These are phyloP conservation scores for Chymomyza caudatula DNA, from an alignment of 2,888 invertebrate species.

Conservation along the genomic window DNA sequence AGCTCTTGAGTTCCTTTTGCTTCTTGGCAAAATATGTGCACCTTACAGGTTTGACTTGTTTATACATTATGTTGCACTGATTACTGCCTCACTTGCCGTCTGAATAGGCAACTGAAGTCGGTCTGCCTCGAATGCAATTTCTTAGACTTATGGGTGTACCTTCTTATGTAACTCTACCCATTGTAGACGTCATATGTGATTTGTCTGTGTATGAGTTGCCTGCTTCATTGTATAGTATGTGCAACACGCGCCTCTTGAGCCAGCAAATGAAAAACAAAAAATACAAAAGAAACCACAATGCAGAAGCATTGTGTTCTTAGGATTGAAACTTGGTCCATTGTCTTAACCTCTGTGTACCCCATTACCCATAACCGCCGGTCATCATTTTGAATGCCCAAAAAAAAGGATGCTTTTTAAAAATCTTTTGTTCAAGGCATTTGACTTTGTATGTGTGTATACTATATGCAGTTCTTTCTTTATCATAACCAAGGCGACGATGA, in stretches of 20 bases:
- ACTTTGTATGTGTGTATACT: not conserved
- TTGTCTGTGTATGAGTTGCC: constrained; percentile 15
- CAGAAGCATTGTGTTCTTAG: not conserved
- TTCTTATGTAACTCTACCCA: constrained; percentile 66
- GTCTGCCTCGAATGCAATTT: not conserved
- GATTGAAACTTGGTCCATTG: not conserved
- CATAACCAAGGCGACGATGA: constrained; percentile 54
- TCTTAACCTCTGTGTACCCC: constrained; percentile 28
- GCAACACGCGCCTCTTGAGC: constrained; percentile 50
- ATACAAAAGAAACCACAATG: not conserved
- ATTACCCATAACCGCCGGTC: constrained; percentile 46
- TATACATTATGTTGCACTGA: constrained; percentile 20
- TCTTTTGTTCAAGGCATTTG: constrained; percentile 4
- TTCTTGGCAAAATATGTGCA: constrained; percentile 31
- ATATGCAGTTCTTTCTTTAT: constrained; percentile 40
- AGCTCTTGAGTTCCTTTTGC: not conserved
- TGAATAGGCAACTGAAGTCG: not conserved
- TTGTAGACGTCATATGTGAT: constrained; percentile 54
- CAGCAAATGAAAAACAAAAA: constrained; percentile 41
- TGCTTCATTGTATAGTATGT: constrained; percentile 31
- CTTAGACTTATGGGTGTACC: not conserved
- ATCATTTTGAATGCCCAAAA: constrained; percentile 33
- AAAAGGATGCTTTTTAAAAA: not conserved
- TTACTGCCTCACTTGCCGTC: not conserved
- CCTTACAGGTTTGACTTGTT: constrained; percentile 68